These are phyloP conservation scores for Heliconius hortense DNA, from an alignment of 2,888 invertebrate species.

Conservation along the genomic window DNA sequence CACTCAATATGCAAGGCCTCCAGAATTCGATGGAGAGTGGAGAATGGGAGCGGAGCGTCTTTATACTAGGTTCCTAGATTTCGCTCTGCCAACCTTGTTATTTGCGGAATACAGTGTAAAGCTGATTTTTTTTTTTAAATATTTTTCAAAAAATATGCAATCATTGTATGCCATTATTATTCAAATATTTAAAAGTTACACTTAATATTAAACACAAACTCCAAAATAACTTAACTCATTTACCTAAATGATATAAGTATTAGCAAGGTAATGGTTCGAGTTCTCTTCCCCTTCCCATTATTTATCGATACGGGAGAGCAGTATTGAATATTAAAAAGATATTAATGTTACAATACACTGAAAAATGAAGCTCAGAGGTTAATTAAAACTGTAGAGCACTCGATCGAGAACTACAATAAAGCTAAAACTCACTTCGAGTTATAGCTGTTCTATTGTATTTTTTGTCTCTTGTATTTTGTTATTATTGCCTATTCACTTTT, in stretches of 20 bases:
- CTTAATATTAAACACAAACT: too few species aligned
- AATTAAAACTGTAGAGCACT: constrained; percentile 36
- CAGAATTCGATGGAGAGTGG: too few species aligned
- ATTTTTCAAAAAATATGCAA: too few species aligned
- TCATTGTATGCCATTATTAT: too few species aligned
- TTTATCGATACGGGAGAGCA: constrained; percentile 19
- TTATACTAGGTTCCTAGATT: too few species aligned
- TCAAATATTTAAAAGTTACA: too few species aligned
- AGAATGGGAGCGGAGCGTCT: too few species aligned
- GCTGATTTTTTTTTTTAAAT: too few species aligned
- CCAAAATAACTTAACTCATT: neutral
- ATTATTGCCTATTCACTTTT: constrained; percentile 25
- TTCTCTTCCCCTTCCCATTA: constrained; percentile 24
- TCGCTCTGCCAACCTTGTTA: too few species aligned
- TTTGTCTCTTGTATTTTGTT: constrained; percentile 15
- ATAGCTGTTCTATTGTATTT: constrained; percentile 19
- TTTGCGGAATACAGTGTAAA: too few species aligned
- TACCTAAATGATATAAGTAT: constrained; percentile 13
- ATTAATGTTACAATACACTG: constrained; percentile 33
- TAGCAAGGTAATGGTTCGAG: constrained; percentile 25
- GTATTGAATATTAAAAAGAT: constrained; percentile 38
- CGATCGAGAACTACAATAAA: constrained; percentile 24
- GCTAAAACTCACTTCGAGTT: constrained; percentile 12
- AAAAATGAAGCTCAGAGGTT: constrained; percentile 30
- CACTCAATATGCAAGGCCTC: too few species aligned